Evolutionary conservation across 2,113 vertebrate species (phyloP).

Genomic region (Rutilus rutilus): DNA sequence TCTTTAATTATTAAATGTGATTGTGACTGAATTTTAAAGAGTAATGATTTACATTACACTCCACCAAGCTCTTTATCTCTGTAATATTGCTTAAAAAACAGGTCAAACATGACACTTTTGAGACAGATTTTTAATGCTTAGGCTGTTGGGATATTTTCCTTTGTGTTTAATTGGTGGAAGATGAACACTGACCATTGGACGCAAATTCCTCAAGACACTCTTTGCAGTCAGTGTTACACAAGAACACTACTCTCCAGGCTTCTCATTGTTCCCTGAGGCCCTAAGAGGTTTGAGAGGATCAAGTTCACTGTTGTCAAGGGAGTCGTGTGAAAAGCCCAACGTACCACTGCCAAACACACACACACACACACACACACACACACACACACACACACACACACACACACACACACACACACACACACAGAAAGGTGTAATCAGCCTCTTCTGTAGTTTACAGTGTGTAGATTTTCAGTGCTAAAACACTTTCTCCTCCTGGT

Average conservation of each 20-base stretch:
- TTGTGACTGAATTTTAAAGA: neutral
- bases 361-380: too few relatives aligned
- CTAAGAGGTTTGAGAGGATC: conserved; percentile 41
- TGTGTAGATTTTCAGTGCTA: neutral
- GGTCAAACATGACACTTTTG: neutral
- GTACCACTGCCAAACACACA: conserved; percentile 11
- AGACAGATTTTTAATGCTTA: conserved; percentile 1
- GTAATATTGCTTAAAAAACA: neutral
- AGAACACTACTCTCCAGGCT: conserved; percentile 29
- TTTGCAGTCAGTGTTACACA: conserved; percentile 21
- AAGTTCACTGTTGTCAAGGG: conserved; percentile 45
- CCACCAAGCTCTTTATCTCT: neutral
- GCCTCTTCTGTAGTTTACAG: neutral
- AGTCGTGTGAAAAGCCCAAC: conserved; percentile 42
- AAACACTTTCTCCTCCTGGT: neutral
- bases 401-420: neutral
- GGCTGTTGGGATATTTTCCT: conserved; percentile 8
- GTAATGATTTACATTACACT: neutral
- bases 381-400: neutral
- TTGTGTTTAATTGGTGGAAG: conserved; percentile 25
- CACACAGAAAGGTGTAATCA: conserved; percentile 13
- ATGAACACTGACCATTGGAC: neutral
- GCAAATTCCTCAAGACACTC: too few relatives aligned
- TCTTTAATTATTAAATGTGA: too few relatives aligned
- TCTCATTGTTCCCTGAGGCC: conserved; percentile 23